Conservation (phyloP, 2,113 vertebrate species). For the Coryphaenoides rupestris region DNA sequence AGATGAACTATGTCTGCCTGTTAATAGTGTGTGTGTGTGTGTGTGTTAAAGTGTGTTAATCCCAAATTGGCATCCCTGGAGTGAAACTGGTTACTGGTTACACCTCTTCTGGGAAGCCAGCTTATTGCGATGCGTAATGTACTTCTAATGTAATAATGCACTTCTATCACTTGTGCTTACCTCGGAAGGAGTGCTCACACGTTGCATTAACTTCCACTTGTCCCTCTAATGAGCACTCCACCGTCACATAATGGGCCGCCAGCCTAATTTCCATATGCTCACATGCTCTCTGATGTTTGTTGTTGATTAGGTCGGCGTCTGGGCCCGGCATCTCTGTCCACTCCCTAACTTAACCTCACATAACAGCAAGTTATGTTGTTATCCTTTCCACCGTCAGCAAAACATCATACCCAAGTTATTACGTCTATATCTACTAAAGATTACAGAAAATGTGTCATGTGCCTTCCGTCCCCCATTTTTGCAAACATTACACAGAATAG, state of each 20-base stretch:
- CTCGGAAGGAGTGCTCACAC: slow-evolving; percentile 38
- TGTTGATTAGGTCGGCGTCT: slow-evolving; percentile 10
- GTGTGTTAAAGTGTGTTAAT: too few relatives aligned
- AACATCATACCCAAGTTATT: too few relatives aligned
- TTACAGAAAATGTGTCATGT: too few relatives aligned
- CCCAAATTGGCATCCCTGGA: too few relatives aligned
- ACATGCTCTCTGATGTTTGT: slow-evolving; percentile 28
- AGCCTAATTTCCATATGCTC: slow-evolving; percentile 37
- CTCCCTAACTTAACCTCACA: slow-evolving; percentile 5
- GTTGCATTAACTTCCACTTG: slow-evolving; percentile 37
- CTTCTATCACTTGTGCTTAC: slow-evolving; percentile 46
- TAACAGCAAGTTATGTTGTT: too few relatives aligned
- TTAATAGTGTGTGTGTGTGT: too few relatives aligned
- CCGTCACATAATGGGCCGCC: slow-evolving; percentile 21
- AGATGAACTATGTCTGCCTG: too few relatives aligned
- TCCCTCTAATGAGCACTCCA: slow-evolving; percentile 40
- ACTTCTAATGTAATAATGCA: slow-evolving; percentile 17
- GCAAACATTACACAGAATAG: too few relatives aligned
- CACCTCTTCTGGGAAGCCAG: slow-evolving; percentile 21
- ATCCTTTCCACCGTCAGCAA: too few relatives aligned
- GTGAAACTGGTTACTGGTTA: too few relatives aligned
- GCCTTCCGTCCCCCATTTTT: too few relatives aligned
- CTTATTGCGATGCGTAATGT: slow-evolving; percentile 12
- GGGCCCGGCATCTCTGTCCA: slow-evolving; percentile 36
- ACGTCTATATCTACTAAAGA: too few relatives aligned